Percentiles rank a stretch among this genome's conserved stretches.
These are phyloP conservation scores for Scolopax mira DNA, from an alignment of 2,113 vertebrate genomes.

Conservation along the genomic window DNA sequence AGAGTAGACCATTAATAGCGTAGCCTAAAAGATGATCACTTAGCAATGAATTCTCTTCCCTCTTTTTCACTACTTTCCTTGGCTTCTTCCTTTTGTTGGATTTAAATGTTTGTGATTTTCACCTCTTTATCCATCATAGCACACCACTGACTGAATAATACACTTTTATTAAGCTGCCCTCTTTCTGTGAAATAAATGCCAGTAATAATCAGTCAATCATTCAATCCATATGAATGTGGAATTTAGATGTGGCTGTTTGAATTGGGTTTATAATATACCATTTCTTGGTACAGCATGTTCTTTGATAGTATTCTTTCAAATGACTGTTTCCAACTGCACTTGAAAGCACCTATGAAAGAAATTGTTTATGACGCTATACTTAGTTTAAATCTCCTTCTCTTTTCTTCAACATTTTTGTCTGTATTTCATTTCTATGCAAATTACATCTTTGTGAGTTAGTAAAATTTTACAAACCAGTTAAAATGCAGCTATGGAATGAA, in stretches of 20 bases:
- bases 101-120: constrained; percentile 67
- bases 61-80: constrained; percentile 31
- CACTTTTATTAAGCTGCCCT: constrained; percentile 56
- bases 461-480: constrained; percentile 57
- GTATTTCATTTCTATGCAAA: constrained; percentile 66
- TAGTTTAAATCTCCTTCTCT: constrained; percentile 43
- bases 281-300: constrained; percentile 59
- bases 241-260: constrained; percentile 64
- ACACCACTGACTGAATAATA: constrained; percentile 56
- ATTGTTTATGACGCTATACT: constrained; percentile 53
- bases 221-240: constrained; percentile 63
- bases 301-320: constrained; percentile 59
- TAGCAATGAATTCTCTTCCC: constrained; percentile 1
- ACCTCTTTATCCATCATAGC: constrained; percentile 58
- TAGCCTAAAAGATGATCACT: not conserved
- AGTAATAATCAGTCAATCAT: constrained; percentile 69
- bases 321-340: constrained; percentile 62
- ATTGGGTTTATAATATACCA: constrained; percentile 36
- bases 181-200: constrained; percentile 64
- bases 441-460: constrained; percentile 55
- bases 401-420: constrained; percentile 50
- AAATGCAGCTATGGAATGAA: constrained; percentile 52
- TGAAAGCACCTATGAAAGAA: constrained; percentile 66
- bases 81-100: constrained; percentile 44
- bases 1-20: not conserved